phyloP scores from a whole-genome alignment of 1,140 invertebrate genomes.

The Orchesella cincta region DNA sequence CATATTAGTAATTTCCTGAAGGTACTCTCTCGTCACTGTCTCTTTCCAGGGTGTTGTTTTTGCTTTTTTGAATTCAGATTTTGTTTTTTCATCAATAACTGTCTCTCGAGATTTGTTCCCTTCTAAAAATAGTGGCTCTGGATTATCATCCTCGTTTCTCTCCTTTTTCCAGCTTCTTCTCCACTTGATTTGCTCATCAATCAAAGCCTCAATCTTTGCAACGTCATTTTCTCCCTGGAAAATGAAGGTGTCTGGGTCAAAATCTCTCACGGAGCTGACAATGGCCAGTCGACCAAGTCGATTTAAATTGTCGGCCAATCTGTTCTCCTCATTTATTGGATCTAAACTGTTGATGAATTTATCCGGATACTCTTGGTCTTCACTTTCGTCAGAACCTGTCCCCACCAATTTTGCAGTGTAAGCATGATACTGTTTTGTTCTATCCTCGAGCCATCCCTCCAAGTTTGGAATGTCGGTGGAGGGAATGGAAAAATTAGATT shows the following conservation, averaged over 20 bases:
- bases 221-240: constrained; percentile 2
- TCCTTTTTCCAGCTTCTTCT: neutral
- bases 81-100: neutral
- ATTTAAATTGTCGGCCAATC: neutral
- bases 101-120: neutral
- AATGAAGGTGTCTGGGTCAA: neutral
- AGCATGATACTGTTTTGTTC: neutral
- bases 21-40: neutral
- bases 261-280: neutral
- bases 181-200: constrained; percentile 14
- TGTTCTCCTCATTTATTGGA: neutral
- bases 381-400: neutral
- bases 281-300: neutral
- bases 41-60: neutral
- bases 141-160: neutral
- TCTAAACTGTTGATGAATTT: neutral
- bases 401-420: neutral
- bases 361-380: neutral
- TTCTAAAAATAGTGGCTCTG: neutral
- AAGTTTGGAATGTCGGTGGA: constrained; percentile 3
- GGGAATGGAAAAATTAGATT: neutral
- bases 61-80: neutral
- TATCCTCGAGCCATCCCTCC: neutral
- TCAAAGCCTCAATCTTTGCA: neutral
- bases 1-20: neutral